Conservation (phyloP, 2,113 vertebrate species). For the Rhinoderma darwinii region DNA sequence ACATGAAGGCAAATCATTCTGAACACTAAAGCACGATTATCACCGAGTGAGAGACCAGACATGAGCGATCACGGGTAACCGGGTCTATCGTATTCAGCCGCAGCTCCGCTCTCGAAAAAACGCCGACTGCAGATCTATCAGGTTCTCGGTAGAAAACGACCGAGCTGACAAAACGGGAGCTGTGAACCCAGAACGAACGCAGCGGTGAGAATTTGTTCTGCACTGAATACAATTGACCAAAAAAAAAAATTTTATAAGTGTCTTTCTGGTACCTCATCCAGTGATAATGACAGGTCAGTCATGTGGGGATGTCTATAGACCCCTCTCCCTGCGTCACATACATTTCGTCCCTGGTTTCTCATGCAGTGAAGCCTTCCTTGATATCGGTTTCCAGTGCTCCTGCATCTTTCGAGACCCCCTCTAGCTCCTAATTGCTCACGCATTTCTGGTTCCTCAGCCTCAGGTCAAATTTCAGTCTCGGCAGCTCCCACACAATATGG, state of each 20-base stretch:
- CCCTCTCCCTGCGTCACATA: not conserved
- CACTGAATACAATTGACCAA: not conserved
- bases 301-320: not conserved
- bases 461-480: not conserved
- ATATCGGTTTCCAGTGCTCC: not conserved
- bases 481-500: not conserved
- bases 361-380: not conserved
- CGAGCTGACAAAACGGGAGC: not conserved
- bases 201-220: not conserved
- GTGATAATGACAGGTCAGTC: not conserved
- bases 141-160: not conserved
- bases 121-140: not conserved
- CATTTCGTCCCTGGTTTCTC: not conserved
- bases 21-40: not conserved
- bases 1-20: not conserved
- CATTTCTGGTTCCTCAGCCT: not conserved
- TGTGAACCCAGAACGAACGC: not conserved
- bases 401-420: not conserved
- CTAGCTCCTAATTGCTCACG: not conserved
- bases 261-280: not conserved
- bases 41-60: not conserved
- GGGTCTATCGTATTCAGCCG: not conserved
- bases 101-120: not conserved
- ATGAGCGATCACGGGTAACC: accelerated
- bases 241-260: no score